Evolutionary conservation across 1,140 invertebrate genomes (phyloP).

Genomic region (Zaprionus davidi): DNA sequence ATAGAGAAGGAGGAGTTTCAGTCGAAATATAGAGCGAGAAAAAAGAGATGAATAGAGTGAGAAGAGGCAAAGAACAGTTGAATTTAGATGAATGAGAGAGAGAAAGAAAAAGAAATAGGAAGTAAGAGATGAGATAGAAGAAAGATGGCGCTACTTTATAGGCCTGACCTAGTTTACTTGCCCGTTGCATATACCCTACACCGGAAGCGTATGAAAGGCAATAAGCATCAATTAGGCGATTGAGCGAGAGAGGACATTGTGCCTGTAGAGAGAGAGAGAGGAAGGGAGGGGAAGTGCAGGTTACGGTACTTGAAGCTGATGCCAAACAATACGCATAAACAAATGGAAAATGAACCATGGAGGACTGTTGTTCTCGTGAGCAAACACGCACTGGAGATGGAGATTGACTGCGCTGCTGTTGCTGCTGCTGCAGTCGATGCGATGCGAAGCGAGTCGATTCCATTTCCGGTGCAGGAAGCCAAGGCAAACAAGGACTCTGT

Average conservation of each 20-base stretch:
- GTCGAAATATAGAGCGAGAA: background rate
- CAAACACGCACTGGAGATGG: slow-evolving; percentile 36
- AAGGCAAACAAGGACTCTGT: slow-evolving; percentile 21
- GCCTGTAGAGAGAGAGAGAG: background rate
- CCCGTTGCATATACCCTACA: background rate
- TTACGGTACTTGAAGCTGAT: slow-evolving; percentile 40
- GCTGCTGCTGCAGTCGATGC: background rate
- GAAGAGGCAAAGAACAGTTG: background rate
- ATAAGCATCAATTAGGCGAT: slow-evolving; percentile 66
- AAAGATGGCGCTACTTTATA: background rate
- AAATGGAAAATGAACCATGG: slow-evolving; percentile 65
- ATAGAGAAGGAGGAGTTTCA: background rate
- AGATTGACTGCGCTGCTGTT: slow-evolving; percentile 15
- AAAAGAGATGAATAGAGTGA: background rate
- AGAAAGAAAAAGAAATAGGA: background rate
- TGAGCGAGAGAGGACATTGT: slow-evolving; percentile 11
- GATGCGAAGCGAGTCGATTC: slow-evolving; percentile 54
- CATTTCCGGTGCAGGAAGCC: slow-evolving; percentile 43
- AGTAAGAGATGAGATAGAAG: background rate
- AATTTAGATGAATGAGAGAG: background rate
- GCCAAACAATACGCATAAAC: slow-evolving; percentile 71
- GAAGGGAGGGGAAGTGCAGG: no score
- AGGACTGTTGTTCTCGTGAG: slow-evolving; percentile 50
- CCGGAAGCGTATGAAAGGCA: slow-evolving; percentile 47
- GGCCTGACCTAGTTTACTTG: background rate